A percentile compares a stretch with the other conserved stretches of the same genome.
phyloP scores from a whole-genome alignment of 2,113 vertebrate genomes.

The Pygoscelis adeliae region DNA sequence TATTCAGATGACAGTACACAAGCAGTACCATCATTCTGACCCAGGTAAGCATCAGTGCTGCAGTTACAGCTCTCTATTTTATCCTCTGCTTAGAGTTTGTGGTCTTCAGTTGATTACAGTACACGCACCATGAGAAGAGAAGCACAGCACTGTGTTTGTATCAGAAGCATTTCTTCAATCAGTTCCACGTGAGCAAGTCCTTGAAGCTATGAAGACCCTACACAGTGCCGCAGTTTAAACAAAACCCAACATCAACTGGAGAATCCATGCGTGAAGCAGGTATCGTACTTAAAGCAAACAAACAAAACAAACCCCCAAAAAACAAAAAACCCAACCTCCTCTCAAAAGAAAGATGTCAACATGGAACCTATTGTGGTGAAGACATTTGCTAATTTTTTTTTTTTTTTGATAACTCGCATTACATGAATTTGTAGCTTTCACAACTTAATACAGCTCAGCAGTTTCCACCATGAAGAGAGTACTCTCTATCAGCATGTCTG shows the following conservation, averaged over 20 bases:
- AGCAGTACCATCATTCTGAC: not conserved
- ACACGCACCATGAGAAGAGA: not conserved
- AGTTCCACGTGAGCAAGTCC: not conserved
- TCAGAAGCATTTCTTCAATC: not conserved
- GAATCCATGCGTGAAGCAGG: not conserved
- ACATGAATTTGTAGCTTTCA: not conserved
- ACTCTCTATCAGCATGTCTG: not conserved
- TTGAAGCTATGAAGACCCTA: not conserved
- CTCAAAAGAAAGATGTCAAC: not conserved
- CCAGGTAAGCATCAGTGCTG: not conserved
- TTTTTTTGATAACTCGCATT: not conserved
- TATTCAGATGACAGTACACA: not conserved
- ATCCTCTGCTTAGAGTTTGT: not conserved
- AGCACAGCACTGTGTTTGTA: not conserved
- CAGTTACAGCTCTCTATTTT: not conserved
- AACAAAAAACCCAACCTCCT: not conserved
- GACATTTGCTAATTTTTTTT: not conserved
- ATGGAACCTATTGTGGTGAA: not conserved
- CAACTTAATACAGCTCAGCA: not conserved
- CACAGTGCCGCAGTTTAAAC: not conserved
- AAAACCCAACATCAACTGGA: not conserved
- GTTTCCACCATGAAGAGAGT: not conserved
- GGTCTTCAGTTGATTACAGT: not conserved
- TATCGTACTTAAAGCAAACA: not conserved
- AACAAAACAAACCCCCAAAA: not conserved